These are phyloP conservation scores for Tenthredo notha DNA, from an alignment of 2,888 invertebrate genomes.

Conservation along the genomic window DNA sequence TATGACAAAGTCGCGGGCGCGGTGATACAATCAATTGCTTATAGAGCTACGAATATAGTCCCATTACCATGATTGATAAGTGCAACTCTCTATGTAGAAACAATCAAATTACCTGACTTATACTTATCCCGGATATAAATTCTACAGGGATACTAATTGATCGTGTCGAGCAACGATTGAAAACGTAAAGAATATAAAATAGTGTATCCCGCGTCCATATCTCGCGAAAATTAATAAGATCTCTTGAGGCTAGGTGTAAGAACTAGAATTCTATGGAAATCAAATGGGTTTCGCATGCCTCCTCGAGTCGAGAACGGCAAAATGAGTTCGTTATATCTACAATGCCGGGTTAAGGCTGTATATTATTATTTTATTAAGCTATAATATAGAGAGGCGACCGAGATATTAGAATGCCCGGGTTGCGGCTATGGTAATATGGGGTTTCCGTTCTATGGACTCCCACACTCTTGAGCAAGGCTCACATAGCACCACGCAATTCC, in stretches of 20 bases:
- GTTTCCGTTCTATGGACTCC: slow-evolving; percentile 49
- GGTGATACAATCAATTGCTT: slow-evolving; percentile 42
- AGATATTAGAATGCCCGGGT: slow-evolving; percentile 70
- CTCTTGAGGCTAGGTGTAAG: slow-evolving; percentile 64
- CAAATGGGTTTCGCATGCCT: slow-evolving; percentile 66
- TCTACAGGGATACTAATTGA: not conserved
- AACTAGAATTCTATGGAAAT: slow-evolving; percentile 76
- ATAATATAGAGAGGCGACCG: slow-evolving; percentile 69
- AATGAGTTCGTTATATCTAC: slow-evolving; percentile 52
- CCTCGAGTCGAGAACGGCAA: slow-evolving; percentile 47
- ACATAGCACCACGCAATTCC: slow-evolving; percentile 72
- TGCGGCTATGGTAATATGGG: slow-evolving; percentile 59
- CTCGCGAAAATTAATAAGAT: slow-evolving; percentile 61
- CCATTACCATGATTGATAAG: slow-evolving; percentile 31
- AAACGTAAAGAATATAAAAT: not conserved
- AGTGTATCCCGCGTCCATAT: not conserved
- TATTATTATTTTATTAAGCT: slow-evolving; percentile 75
- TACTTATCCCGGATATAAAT: not conserved
- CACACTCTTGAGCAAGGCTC: slow-evolving; percentile 45
- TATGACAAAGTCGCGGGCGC: slow-evolving; percentile 43
- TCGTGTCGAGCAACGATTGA: not conserved
- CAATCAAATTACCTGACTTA: not conserved
- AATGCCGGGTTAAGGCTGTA: slow-evolving; percentile 60
- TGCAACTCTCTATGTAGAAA: not conserved
- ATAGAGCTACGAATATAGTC: not conserved